Base-by-base conservation (phyloP, 1,140 invertebrate genomes). In the Papilio xuthus region DNA sequence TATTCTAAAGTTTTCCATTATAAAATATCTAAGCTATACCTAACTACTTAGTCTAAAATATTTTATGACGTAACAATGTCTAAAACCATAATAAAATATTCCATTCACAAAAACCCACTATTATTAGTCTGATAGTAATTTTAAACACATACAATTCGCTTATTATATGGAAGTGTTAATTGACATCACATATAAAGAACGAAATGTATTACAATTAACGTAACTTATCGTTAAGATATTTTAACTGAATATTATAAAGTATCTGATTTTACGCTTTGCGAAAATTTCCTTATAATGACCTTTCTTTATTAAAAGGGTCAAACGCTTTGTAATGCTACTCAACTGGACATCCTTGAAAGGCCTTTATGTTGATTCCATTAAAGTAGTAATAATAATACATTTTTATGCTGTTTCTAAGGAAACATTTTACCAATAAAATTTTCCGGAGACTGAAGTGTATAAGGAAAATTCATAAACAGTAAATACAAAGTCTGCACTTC, bases 131-230 rank as follows among this genome's bases (percentile, higher is more conserved):
- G 23, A 73, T n/a, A 72, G 70, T 44, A 41, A 71, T 42, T 72
- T 72, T n/a, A 41, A 42, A 47, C 42, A 72, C 42, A 72, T 23
- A 41, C 67, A 41, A 70, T 70, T 41, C 37, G 18, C 69, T 42
- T 47, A 23, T 44, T 44, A 18, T 50, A n/a, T 47, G 42, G 12
- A 15, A 23, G 41, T 73, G 42, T 73, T 73, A 73, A 73, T 73
- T 73, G 12, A 47, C 23, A 47, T 73, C 42, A 28, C 20, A 47
- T 47, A 47, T 47, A 42, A 70, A 23, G 10, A 28, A 70, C 18
- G 18, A 9, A 32, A 23, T 42, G 69, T 41, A 69, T 3, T 69
- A 67, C 37, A 70, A 37, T 37, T 42, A 6, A 18, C 71, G 26
- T 41, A 73, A n/a, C 70, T 28, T 15, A 42, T 28, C 18, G 47